These are phyloP conservation scores for Silurus meridionalis DNA, from an alignment of 2,113 vertebrate genomes.

Conservation along the genomic window DNA sequence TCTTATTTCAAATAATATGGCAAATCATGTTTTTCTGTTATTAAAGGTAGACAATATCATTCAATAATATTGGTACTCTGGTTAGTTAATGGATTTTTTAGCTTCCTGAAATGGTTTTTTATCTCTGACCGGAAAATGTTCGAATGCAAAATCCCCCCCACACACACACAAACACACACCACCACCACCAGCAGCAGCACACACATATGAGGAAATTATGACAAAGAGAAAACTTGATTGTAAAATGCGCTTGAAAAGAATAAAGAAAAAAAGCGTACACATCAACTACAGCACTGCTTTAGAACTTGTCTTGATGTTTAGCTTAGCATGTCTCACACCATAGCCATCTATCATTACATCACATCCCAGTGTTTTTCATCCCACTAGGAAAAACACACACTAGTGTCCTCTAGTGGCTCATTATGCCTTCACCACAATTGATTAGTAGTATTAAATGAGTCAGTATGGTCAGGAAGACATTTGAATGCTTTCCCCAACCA, in stretches of 20 bases:
- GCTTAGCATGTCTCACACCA: background rate
- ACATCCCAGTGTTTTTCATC: background rate
- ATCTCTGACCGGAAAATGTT: background rate
- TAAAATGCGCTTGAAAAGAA: background rate
- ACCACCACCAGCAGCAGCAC: too few relatives aligned
- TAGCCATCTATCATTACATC: background rate
- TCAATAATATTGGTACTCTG: background rate
- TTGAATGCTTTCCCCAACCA: background rate
- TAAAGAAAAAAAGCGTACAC: background rate
- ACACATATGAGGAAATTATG: background rate
- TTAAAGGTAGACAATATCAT: background rate
- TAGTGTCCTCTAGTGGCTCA: slow-evolving; percentile 11
- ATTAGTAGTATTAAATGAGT: background rate
- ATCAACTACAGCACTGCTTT: background rate
- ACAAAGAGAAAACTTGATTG: background rate
- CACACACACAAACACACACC: too few relatives aligned
- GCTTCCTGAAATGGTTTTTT: background rate
- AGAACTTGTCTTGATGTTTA: background rate
- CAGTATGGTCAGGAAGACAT: background rate
- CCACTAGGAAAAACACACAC: background rate
- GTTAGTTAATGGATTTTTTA: background rate
- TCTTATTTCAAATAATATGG: background rate
- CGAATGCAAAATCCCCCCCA: background rate
- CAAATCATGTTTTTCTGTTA: background rate
- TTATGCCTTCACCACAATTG: background rate